Percentiles rank a stretch among this genome's conserved stretches.
Conservation (phyloP, 2,113 vertebrate genomes). For the Rhinopomastus cyanomelas region DNA sequence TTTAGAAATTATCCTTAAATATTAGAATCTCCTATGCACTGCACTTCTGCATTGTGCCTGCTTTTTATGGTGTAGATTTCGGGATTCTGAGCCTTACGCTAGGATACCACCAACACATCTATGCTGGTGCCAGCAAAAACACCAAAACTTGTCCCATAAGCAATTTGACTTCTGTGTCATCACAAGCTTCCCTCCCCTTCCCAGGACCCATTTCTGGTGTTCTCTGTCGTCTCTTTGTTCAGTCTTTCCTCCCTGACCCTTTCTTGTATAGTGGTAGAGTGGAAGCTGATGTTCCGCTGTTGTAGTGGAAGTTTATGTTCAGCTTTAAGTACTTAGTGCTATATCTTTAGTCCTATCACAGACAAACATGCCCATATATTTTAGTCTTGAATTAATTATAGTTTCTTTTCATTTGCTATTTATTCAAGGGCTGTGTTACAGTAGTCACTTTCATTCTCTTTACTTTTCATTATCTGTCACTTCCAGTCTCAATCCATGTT, state of each 20-base stretch:
- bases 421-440: constrained; percentile 45
- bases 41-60: neutral
- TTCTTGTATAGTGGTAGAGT: neutral
- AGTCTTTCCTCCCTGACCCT: neutral
- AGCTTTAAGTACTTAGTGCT: neutral
- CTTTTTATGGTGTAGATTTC: neutral
- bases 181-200: neutral
- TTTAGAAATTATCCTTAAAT: neutral
- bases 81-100: neutral
- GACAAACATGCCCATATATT: neutral
- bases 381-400: constrained; percentile 19
- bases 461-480: constrained; percentile 31
- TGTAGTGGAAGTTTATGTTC: neutral
- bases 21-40: neutral
- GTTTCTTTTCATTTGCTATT: constrained; percentile 28
- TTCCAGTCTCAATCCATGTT: neutral
- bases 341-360: neutral
- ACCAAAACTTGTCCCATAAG: neutral
- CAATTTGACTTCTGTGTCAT: neutral
- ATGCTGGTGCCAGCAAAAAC: neutral
- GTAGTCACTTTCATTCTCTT: constrained; percentile 32
- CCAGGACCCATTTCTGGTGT: neutral
- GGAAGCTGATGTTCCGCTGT: neutral
- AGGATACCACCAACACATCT: neutral
- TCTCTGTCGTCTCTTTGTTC: neutral